Percentiles rank a stretch among this genome's conserved stretches.
phyloP scores from a whole-genome alignment of 2,113 vertebrate species.

The Pseudorectes ferrugineus region DNA sequence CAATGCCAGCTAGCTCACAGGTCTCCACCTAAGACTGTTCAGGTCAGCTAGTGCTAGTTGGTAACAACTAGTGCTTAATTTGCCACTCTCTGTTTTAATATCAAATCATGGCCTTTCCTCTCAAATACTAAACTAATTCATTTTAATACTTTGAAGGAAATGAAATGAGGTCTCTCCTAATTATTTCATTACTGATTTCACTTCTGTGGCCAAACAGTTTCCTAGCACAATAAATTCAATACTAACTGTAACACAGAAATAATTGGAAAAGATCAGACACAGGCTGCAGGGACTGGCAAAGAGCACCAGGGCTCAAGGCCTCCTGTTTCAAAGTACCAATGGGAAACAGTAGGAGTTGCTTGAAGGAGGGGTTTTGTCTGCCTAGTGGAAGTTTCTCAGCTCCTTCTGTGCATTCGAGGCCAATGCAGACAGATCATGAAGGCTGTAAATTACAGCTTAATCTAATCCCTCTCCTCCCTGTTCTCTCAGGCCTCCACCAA shows the following conservation, averaged over 20 bases:
- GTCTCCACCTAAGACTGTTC: neutral
- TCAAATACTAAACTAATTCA: neutral
- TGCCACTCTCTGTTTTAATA: neutral
- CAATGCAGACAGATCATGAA: accelerated
- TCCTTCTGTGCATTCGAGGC: neutral
- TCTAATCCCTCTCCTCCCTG: neutral
- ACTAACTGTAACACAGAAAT: neutral
- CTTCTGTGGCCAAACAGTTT: neutral
- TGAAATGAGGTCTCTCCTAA: neutral
- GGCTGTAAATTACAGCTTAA: neutral
- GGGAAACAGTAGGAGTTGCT: neutral
- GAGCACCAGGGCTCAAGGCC: neutral
- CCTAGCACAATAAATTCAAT: neutral
- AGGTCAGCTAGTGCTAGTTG: neutral
- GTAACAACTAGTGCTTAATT: neutral
- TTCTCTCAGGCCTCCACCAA: neutral
- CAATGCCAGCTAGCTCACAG: neutral
- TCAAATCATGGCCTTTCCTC: neutral
- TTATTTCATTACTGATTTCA: neutral
- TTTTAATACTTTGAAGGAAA: neutral
- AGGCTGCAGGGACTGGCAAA: neutral
- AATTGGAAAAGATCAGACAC: neutral
- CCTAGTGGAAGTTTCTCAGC: neutral
- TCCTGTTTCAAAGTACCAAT: neutral
- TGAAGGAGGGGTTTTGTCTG: neutral